Evolutionary conservation across 2,797 vertebrate species (phyloP).

Genomic region (Artibeus jamaicensis): DNA sequence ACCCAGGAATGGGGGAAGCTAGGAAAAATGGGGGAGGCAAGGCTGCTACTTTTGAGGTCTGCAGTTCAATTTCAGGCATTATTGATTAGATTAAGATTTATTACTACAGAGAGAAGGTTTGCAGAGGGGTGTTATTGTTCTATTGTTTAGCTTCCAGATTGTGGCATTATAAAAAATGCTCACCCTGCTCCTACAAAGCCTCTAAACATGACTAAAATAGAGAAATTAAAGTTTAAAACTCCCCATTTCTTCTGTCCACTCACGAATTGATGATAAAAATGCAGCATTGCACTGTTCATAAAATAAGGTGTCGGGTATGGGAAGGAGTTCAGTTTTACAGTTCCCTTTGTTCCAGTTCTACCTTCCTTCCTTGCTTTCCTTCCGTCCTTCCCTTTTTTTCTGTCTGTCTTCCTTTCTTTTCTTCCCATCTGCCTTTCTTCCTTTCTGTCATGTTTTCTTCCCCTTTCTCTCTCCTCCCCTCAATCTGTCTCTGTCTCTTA

Average conservation of each 20-base stretch:
- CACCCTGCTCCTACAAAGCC: not conserved
- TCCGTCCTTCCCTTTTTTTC: not conserved
- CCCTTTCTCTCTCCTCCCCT: not conserved
- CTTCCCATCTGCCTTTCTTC: fast-evolving
- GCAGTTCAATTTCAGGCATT: conserved; percentile 75
- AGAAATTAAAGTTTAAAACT: conserved; percentile 46
- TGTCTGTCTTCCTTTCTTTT: not conserved
- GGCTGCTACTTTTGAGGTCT: conserved; percentile 66
- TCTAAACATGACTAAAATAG: not conserved
- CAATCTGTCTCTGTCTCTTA: conserved; percentile 42
- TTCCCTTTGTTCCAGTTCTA: conserved; percentile 67
- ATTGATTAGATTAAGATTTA: conserved; percentile 83
- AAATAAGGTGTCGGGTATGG: conserved; percentile 6
- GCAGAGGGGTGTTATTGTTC: conserved; percentile 67
- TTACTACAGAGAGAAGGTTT: conserved; percentile 73
- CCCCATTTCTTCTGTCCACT: not conserved
- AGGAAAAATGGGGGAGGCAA: conserved; percentile 36
- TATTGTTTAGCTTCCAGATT: conserved; percentile 71
- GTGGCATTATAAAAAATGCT: not conserved
- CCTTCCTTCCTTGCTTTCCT: not conserved
- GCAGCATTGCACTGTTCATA: conserved; percentile 41
- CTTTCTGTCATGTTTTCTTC: fast-evolving
- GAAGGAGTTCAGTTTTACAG: conserved; percentile 55
- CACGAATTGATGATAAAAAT: conserved; percentile 54
- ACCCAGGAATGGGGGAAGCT: conserved; percentile 66